Evolutionary conservation across 2,113 vertebrate genomes (phyloP).

Genomic region (Mus pahari): DNA sequence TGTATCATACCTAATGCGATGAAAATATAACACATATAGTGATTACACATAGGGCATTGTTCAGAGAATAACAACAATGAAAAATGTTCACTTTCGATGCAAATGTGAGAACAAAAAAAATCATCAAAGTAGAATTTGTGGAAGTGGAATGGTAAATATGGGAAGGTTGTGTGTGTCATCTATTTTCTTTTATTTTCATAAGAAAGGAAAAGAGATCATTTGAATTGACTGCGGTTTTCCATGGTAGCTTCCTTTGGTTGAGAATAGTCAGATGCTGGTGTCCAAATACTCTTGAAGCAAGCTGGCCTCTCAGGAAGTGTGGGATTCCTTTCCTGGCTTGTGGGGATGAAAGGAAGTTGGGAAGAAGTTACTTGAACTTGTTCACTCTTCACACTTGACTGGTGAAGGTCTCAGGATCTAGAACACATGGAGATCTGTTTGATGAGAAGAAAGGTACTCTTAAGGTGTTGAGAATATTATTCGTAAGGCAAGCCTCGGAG

Average conservation of each 20-base stretch:
- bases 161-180: not conserved
- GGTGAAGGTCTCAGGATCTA: not conserved
- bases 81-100: not conserved
- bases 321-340: not conserved
- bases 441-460: not conserved
- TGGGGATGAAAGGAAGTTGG: not conserved
- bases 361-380: not conserved
- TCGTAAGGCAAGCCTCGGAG: not conserved
- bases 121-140: not conserved
- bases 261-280: not conserved
- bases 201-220: not conserved
- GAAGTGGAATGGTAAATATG: not conserved
- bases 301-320: not conserved
- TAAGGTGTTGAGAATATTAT: not conserved
- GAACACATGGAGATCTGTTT: not conserved
- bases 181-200: conserved; percentile 1
- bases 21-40: not conserved
- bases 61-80: not conserved
- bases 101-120: not conserved
- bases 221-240: not conserved
- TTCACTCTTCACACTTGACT: not conserved
- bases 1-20: not conserved
- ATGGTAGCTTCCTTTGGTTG: not conserved
- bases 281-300: not conserved
- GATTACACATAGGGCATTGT: not conserved